A percentile compares a stretch with the other conserved stretches of the same genome.
Evolutionary conservation across 30 jellyfish, hydroid and myxozoan species (phyloP).

Genomic region (Pelagia noctiluca): DNA sequence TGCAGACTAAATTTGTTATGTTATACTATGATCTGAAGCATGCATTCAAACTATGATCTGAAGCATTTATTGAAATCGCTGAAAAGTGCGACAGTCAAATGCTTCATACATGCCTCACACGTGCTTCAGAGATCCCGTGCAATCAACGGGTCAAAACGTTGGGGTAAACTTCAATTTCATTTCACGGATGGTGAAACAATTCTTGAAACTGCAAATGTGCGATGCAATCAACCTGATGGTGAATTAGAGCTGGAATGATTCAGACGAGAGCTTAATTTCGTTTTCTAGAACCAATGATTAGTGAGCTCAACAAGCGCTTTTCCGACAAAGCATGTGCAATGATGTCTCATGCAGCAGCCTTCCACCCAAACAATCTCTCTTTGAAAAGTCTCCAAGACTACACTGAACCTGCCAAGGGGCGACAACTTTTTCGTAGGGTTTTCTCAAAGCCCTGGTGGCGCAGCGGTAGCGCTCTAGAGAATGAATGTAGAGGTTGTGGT

Average conservation of each 20-base stretch:
- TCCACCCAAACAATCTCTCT: constrained; percentile 32
- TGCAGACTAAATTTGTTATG: no score
- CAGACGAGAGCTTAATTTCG: constrained; percentile 59
- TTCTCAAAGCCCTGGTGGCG: no score
- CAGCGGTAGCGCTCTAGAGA: no score
- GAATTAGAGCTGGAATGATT: constrained; percentile 49
- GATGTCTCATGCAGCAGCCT: constrained; percentile 54
- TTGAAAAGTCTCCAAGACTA: constrained; percentile 3
- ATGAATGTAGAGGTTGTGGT: no score
- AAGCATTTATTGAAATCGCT: no score
- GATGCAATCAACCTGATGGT: constrained; percentile 33
- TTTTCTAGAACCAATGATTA: constrained; percentile 12
- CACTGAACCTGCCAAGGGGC: no score
- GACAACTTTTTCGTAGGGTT: no score
- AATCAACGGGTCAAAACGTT: no score
- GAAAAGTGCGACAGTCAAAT: constrained; percentile 16
- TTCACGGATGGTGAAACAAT: constrained; percentile 43
- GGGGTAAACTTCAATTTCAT: constrained; percentile 35
- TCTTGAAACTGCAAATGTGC: constrained; percentile 35
- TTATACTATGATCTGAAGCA: no score
- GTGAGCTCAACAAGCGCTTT: constrained; percentile 48
- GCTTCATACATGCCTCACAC: constrained; percentile 12
- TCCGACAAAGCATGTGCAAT: constrained; percentile 46
- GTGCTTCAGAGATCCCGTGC: no score
- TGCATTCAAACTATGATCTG: no score